phyloP scores from a whole-genome alignment of 1,140 invertebrate species.

The Manduca sexta region DNA sequence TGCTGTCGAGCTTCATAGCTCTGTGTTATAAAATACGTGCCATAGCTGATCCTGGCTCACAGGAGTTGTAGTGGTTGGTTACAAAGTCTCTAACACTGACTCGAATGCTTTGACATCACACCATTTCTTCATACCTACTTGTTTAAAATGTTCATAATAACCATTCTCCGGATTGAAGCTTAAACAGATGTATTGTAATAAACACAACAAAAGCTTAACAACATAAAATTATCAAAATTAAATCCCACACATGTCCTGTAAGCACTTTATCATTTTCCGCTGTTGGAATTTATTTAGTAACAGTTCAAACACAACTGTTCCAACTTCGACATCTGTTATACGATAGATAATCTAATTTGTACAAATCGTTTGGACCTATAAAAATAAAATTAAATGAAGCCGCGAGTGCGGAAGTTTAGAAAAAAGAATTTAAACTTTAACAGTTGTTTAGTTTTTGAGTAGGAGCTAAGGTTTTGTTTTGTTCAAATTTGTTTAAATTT shows the following conservation, averaged over 20 bases:
- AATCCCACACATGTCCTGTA: neutral
- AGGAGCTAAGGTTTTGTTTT: too few species aligned
- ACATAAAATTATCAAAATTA: neutral
- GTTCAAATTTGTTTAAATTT: too few species aligned
- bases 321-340: conserved; percentile 21
- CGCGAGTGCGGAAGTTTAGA: conserved; percentile 9
- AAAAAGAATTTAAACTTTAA: conserved; percentile 13
- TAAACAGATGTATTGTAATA: neutral
- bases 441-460: conserved; percentile 9
- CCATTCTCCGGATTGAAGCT: too few species aligned
- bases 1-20: too few species aligned
- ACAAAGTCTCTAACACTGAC: too few species aligned
- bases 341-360: conserved; percentile 45
- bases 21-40: too few species aligned
- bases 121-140: too few species aligned
- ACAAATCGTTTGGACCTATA: conserved; percentile 34
- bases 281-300: neutral
- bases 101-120: too few species aligned
- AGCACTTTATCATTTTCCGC: neutral
- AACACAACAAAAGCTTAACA: neutral
- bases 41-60: too few species aligned
- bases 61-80: too few species aligned
- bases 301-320: conserved; percentile 17
- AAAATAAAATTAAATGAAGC: conserved; percentile 20
- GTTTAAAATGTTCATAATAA: too few species aligned